Conservation (phyloP, 2,888 invertebrate species). For the Hedychridium roseum region DNA sequence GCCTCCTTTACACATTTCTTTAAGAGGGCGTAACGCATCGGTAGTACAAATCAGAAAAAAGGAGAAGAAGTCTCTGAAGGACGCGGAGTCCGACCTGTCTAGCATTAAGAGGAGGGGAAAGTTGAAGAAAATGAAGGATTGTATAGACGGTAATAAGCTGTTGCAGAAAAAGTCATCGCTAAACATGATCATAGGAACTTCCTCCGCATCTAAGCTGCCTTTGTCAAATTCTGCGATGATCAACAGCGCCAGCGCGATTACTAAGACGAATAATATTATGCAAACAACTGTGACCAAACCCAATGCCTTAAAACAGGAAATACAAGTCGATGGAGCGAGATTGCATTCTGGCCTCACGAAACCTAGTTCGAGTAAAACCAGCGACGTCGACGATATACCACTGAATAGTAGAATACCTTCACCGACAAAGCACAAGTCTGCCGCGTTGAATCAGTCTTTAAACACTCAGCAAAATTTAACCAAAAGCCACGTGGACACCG, state of each 20-base stretch:
- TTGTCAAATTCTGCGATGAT: slow-evolving; percentile 54
- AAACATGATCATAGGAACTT: slow-evolving; percentile 55
- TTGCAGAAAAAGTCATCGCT: slow-evolving; percentile 58
- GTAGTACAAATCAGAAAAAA: slow-evolving; percentile 84
- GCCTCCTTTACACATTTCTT: slow-evolving; percentile 87
- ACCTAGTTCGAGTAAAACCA: slow-evolving; percentile 52
- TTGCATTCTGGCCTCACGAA: slow-evolving; percentile 42
- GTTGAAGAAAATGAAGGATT: slow-evolving; percentile 68
- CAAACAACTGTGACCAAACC: slow-evolving; percentile 54
- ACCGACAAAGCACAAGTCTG: slow-evolving; percentile 56
- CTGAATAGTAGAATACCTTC: slow-evolving; percentile 62
- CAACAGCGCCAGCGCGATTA: slow-evolving; percentile 52
- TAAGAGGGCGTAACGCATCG: slow-evolving; percentile 81
- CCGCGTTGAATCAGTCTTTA: slow-evolving; percentile 48
- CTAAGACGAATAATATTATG: slow-evolving; percentile 56
- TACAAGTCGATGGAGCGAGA: slow-evolving; percentile 43
- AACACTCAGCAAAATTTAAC: slow-evolving; percentile 48
- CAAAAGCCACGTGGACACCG: slow-evolving; percentile 53
- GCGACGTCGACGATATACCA: slow-evolving; percentile 60
- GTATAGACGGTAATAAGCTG: slow-evolving; percentile 56
- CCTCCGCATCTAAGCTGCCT: slow-evolving; percentile 55
- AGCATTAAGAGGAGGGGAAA: slow-evolving; percentile 62
- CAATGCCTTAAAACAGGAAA: slow-evolving; percentile 58
- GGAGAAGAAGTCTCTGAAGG: slow-evolving; percentile 69
- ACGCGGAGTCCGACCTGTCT: slow-evolving; percentile 59